Conservation (phyloP, 2,113 vertebrate species). For the Noturus placidus region DNA sequence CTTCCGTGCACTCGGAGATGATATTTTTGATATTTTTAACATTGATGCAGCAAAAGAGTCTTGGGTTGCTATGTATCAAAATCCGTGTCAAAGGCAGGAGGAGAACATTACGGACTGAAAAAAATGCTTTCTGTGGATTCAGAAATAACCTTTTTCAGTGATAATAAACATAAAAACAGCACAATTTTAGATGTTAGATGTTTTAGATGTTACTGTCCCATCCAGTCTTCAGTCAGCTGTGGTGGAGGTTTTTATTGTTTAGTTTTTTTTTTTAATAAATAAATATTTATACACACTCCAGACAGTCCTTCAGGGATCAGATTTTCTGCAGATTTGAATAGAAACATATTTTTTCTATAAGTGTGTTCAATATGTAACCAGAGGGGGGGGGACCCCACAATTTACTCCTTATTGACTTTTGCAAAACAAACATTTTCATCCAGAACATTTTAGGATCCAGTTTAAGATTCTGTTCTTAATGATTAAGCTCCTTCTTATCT, state of each 20-base stretch:
- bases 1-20: too few species aligned
- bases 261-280: background rate
- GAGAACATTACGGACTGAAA: background rate
- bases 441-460: too few species aligned
- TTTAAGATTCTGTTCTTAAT: too few species aligned
- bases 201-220: background rate
- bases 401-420: background rate
- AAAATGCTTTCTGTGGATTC: background rate
- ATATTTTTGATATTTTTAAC: too few species aligned
- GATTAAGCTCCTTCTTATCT: too few species aligned
- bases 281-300: background rate
- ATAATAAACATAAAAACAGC: background rate
- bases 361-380: background rate
- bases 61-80: background rate
- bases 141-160: background rate
- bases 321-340: background rate
- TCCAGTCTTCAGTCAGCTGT: background rate
- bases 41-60: too few species aligned
- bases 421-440: background rate
- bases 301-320: background rate
- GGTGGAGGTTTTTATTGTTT: too few species aligned
- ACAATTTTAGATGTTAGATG: background rate
- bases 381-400: background rate
- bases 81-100: background rate
- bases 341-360: background rate